These are phyloP conservation scores for Neogobius melanostomus DNA, from an alignment of 2,113 vertebrate genomes.

Conservation along the genomic window DNA sequence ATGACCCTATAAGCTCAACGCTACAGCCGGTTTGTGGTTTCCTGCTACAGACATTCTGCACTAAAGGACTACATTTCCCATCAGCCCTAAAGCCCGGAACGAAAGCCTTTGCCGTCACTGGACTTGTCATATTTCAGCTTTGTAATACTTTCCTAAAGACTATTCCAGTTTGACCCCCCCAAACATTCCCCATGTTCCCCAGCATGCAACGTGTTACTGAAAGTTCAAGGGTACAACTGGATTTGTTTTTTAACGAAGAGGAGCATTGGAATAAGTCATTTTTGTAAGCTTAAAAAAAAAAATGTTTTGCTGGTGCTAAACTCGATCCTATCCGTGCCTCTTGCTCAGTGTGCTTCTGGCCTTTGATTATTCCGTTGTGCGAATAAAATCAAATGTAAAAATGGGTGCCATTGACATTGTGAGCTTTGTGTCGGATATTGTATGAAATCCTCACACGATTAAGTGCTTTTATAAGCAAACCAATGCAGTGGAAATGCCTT, in stretches of 20 bases:
- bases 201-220: conserved; percentile 34
- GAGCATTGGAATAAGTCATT: neutral
- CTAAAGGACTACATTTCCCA: conserved; percentile 26
- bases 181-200: conserved; percentile 25
- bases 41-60: neutral
- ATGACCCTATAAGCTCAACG: conserved; percentile 3
- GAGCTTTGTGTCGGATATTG: neutral
- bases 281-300: neutral
- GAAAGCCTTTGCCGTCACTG: neutral
- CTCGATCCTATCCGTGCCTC: conserved; percentile 23
- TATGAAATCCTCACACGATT: too few species aligned
- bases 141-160: conserved; percentile 40
- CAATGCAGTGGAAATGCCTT: too few species aligned
- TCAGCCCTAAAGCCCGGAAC: conserved; percentile 26
- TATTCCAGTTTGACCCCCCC: conserved; percentile 8
- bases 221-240: neutral
- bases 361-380: conserved; percentile 3
- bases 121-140: neutral
- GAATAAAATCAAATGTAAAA: neutral
- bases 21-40: neutral
- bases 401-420: neutral
- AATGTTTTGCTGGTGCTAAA: conserved; percentile 37
- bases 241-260: neutral
- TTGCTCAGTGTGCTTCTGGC: conserved; percentile 2
- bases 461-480: too few species aligned